Conservation (phyloP, 2,113 vertebrate species). For the Pterophyllum scalare region DNA sequence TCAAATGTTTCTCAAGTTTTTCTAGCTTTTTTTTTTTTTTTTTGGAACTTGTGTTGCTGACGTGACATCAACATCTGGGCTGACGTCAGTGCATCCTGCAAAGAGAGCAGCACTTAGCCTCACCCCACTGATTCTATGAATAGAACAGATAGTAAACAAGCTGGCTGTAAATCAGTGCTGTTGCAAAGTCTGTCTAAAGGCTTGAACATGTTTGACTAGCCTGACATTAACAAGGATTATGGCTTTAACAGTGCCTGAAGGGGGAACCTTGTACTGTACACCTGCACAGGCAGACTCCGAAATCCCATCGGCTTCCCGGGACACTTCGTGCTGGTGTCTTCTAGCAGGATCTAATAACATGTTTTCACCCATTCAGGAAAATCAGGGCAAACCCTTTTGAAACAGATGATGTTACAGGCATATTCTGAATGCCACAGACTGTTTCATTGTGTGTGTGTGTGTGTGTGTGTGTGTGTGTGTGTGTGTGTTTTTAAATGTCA, state of each 20-base stretch:
- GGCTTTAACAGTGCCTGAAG: neutral
- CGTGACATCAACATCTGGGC: neutral
- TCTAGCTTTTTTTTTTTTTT: neutral
- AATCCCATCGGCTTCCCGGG: neutral
- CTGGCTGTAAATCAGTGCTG: neutral
- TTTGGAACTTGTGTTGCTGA: neutral
- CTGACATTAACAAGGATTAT: neutral
- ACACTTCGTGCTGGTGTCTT: neutral
- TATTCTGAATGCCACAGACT: neutral
- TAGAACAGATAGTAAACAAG: slow-evolving; percentile 37
- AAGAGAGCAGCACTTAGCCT: slow-evolving; percentile 3
- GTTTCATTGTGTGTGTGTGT: neutral
- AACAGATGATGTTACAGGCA: neutral
- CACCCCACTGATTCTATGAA: slow-evolving; percentile 20
- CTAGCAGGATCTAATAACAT: neutral
- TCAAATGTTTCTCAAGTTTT: neutral
- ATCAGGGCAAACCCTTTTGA: neutral
- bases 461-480: neutral
- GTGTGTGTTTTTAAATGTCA: neutral
- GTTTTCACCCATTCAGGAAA: neutral
- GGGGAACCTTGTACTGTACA: rapidly evolving
- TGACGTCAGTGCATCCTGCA: slow-evolving; percentile 23
- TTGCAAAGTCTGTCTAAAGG: neutral
- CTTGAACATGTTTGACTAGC: neutral
- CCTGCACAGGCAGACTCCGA: neutral